Conservation (phyloP, 1,140 invertebrate genomes). For the Heliconius nattereri region DNA sequence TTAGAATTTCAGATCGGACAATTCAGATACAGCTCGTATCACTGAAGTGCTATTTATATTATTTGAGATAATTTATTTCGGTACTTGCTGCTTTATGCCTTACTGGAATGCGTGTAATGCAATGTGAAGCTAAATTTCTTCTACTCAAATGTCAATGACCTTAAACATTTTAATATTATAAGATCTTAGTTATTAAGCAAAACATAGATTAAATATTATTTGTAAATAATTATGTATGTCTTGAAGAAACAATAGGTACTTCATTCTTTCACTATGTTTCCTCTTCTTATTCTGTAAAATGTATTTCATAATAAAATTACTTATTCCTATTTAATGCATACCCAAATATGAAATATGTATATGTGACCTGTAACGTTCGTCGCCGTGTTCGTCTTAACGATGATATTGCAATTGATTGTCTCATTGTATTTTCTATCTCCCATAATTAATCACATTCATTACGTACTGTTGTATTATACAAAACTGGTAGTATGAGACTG, state of each 20-base stretch:
- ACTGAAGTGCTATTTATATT: constrained; percentile 28
- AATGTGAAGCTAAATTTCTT: constrained; percentile 52
- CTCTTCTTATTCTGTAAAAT: too few relatives aligned
- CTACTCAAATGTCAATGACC: constrained; percentile 65
- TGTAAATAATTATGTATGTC: neutral
- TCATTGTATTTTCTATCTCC: neutral
- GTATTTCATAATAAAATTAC: too few relatives aligned
- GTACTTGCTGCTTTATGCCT: constrained; percentile 50
- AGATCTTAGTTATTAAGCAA: too few relatives aligned
- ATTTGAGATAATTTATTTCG: constrained; percentile 41
- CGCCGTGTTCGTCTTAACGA: neutral
- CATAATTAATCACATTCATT: neutral
- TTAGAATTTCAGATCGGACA: neutral
- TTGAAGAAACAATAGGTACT: too few relatives aligned
- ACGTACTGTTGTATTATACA: neutral
- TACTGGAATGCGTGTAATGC: constrained; percentile 51
- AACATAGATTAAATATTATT: neutral
- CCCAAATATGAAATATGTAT: neutral
- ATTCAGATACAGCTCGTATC: neutral
- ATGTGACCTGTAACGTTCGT: neutral
- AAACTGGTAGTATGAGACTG: too few relatives aligned
- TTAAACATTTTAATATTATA: constrained; percentile 33
- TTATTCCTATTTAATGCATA: neutral
- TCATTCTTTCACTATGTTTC: too few relatives aligned
- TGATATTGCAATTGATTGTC: neutral